These are phyloP conservation scores for Eulithis prunata DNA, from an alignment of 2,888 invertebrate species.

Conservation along the genomic window DNA sequence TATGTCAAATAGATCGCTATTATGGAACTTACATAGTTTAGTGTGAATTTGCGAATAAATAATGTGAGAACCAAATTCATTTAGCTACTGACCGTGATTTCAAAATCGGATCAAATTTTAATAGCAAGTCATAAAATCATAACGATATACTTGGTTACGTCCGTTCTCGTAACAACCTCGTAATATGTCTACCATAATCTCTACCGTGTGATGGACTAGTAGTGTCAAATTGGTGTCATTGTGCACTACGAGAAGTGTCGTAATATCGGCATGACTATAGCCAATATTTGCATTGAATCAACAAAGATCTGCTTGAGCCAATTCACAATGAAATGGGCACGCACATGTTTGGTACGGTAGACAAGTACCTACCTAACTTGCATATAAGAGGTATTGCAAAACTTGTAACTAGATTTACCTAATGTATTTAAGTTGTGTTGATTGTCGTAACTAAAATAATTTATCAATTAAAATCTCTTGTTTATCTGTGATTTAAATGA, in stretches of 20 bases:
- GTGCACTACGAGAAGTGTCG: conserved; percentile 30
- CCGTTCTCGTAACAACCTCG: conserved; percentile 28
- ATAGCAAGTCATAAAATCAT: conserved; percentile 28
- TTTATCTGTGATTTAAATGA: too few relatives aligned
- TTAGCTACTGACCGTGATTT: conserved; percentile 15
- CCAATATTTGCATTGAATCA: conserved; percentile 50
- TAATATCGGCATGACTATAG: conserved; percentile 44
- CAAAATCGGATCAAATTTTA: conserved; percentile 23
- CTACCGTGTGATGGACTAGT: conserved; percentile 34
- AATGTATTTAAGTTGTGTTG: too few relatives aligned
- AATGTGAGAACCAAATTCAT: conserved; percentile 10
- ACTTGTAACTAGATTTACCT: background rate
- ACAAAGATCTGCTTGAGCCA: conserved; percentile 41
- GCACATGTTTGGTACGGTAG: conserved; percentile 22
- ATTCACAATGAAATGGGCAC: conserved; percentile 42
- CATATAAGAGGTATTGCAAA: conserved; percentile 10
- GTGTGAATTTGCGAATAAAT: background rate
- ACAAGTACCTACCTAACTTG: conserved; percentile 9
- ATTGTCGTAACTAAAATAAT: too few relatives aligned
- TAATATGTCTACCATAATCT: conserved; percentile 10
- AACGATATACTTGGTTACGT: conserved; percentile 27
- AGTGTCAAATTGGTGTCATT: conserved; percentile 51
- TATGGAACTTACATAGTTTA: conserved; percentile 7
- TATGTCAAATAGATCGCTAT: background rate
- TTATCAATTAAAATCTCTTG: too few relatives aligned